Evolutionary conservation across 2,113 vertebrate species (phyloP), one percentile per base, ranked within the genome.

Genomic region (Daubentonia madagascariensis): DNA sequence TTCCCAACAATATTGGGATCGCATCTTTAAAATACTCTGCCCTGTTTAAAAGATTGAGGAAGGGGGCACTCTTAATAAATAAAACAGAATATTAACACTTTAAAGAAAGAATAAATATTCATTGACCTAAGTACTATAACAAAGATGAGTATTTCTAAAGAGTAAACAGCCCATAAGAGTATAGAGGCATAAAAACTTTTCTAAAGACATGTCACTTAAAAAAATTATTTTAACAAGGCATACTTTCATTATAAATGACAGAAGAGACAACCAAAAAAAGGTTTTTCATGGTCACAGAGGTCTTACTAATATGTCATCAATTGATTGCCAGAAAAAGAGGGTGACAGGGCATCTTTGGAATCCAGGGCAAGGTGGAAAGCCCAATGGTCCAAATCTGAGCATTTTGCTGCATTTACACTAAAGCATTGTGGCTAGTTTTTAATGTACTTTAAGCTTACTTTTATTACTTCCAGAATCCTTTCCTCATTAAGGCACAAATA

Each of bases 171-270:
- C 12, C 73, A 83, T 22, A 91, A 87, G 12, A 95, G 89, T 65
- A 93, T 1, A 92, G 18, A 73, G 48, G 14, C 70, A 92, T 84
- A 91, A 96, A 83, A 94, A 28, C 23, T 89, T 91, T 89, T 85
- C 61, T 80, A 84, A 90, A 89, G 76, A 85, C 20, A 83, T 43
- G 52, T 10, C 57, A 70, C 8, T 84, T 67, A 63, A 68, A 45
- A 78, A 61, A 12, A 12, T 32, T 86, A 32, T 59, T 65, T 81
- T 45, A 85, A 79, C 37, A 83, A 97, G 96, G 57, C 73, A 86
- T 91, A 85, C 3, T 72, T 96, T 65, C 40, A 80, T 91, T 87
- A 93, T 68, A 93, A 94, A 89, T 94, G 89, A 91, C 43, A 95
- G 52, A 86, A 88, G 78, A 86, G 63, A 68, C 37, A 89, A 75